These are phyloP conservation scores for Microcaecilia unicolor DNA, from an alignment of 2,797 vertebrate species.

Conservation along the genomic window DNA sequence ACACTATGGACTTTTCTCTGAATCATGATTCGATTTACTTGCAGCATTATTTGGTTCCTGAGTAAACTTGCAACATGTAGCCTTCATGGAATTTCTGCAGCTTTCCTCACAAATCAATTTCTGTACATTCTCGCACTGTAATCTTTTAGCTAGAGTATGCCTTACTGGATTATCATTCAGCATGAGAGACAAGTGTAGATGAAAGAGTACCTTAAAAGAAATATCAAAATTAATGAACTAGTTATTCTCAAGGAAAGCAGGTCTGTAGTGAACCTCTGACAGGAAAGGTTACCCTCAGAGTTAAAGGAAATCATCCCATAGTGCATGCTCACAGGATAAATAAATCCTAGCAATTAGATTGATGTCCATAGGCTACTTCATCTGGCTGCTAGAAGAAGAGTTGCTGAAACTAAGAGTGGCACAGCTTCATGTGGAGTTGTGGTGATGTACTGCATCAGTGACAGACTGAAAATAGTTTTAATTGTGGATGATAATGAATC, in stretches of 20 bases:
- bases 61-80: too few species aligned
- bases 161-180: slow-evolving; percentile 10
- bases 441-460: slow-evolving; percentile 43
- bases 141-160: too few species aligned
- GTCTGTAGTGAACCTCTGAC: slow-evolving; percentile 38
- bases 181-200: slow-evolving; percentile 8
- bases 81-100: too few species aligned
- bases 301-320: slow-evolving; percentile 45
- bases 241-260: slow-evolving; percentile 29
- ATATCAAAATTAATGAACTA: slow-evolving; percentile 36
- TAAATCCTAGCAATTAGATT: slow-evolving; percentile 50
- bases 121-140: too few species aligned
- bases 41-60: too few species aligned
- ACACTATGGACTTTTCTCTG: too few species aligned
- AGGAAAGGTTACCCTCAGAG: slow-evolving; percentile 36
- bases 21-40: too few species aligned
- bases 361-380: slow-evolving; percentile 49
- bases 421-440: slow-evolving; percentile 44
- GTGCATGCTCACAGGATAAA: slow-evolving; percentile 37
- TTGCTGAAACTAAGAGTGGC: slow-evolving; percentile 55
- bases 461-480: slow-evolving; percentile 56
- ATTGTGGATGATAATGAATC: slow-evolving; percentile 55
- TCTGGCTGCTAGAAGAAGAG: slow-evolving; percentile 34
- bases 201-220: slow-evolving; percentile 6
- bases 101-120: too few species aligned